These are phyloP conservation scores for Dascyllus trimaculatus DNA, from an alignment of 2,113 vertebrate genomes.

Conservation along the genomic window DNA sequence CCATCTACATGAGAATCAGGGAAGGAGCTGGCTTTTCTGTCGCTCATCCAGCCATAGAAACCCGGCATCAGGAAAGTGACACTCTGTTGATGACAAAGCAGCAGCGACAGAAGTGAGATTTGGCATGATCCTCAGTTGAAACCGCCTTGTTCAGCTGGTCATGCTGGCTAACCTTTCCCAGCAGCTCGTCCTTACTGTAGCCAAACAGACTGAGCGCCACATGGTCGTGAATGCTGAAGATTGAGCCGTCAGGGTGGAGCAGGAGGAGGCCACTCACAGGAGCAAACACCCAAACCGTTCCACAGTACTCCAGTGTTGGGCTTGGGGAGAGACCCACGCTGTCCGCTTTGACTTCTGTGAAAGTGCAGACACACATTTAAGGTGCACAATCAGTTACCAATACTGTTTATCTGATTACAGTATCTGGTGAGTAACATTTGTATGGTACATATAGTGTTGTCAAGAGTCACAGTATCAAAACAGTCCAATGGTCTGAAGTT, in stretches of 20 bases:
- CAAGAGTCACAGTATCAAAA: not conserved
- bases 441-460: no score
- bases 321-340: conserved; percentile 23
- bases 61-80: conserved; percentile 93
- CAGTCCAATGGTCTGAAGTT: no score
- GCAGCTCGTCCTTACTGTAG: conserved; percentile 87
- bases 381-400: no score
- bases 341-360: conserved; percentile 53
- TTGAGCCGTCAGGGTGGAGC: conserved; percentile 87
- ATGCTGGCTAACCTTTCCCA: conserved; percentile 88
- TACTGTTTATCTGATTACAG: no score
- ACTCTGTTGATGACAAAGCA: conserved; percentile 81
- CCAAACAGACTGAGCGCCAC: conserved; percentile 90
- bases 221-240: conserved; percentile 88
- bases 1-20: conserved; percentile 28
- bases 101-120: conserved; percentile 40
- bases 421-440: no score
- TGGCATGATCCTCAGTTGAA: not conserved
- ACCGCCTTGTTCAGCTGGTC: not conserved
- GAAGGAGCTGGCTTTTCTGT: conserved; percentile 57
- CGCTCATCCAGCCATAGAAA: conserved; percentile 89
- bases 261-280: conserved; percentile 90
- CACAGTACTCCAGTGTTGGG: conserved; percentile 81
- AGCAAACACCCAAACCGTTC: conserved; percentile 88
- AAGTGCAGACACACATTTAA: conserved; percentile 8